phyloP scores from a whole-genome alignment of 1,140 invertebrate species.

The Drosophila sp. region DNA sequence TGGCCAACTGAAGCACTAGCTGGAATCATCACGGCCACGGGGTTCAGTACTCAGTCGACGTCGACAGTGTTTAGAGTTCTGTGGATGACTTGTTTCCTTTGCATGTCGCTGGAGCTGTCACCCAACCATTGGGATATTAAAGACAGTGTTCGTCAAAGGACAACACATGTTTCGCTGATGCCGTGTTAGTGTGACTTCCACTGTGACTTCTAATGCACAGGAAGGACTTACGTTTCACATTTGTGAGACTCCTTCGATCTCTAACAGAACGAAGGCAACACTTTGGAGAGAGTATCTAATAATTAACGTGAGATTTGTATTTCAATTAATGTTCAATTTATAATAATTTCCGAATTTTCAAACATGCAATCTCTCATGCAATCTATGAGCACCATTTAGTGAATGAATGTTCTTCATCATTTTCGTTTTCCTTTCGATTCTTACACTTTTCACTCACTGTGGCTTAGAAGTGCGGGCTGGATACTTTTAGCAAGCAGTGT shows the following conservation, averaged over 20 bases:
- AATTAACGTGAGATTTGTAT: too few species aligned
- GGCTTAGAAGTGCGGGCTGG: background rate
- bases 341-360: too few species aligned
- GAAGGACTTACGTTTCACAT: too few species aligned
- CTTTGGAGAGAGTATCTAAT: too few species aligned
- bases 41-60: constrained; percentile 6
- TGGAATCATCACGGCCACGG: constrained; percentile 1
- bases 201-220: too few species aligned
- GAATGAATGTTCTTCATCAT: too few species aligned
- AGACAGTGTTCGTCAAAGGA: constrained; percentile 42
- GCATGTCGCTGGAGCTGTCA: constrained; percentile 24
- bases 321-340: too few species aligned
- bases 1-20: constrained; percentile 17
- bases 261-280: too few species aligned
- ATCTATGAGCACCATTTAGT: too few species aligned
- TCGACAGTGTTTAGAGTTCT: constrained; percentile 4
- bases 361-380: too few species aligned
- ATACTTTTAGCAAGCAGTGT: constrained; percentile 33
- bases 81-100: constrained; percentile 17
- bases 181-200: background rate
- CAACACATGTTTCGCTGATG: background rate
- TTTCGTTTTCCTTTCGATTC: background rate
- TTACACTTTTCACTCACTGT: constrained; percentile 2
- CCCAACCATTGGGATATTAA: constrained; percentile 49
- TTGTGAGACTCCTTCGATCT: too few species aligned